Evolutionary conservation across 2,888 invertebrate species (phyloP), one percentile per base, ranked within the genome.

Genomic region (Heteromurus nitidus): DNA sequence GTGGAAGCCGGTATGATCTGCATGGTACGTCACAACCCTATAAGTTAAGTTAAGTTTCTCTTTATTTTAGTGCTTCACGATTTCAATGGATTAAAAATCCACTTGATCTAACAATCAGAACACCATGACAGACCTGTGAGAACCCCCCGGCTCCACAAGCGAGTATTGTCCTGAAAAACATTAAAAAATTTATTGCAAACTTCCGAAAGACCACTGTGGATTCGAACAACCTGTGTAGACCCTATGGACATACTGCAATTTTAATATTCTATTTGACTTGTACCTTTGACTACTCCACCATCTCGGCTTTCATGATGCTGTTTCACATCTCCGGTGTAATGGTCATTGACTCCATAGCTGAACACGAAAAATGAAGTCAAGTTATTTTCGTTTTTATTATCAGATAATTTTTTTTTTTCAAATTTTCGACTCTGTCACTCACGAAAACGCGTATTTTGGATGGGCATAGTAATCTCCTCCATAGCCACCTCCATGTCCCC

Each of bases 1-100:
- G 90, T 93, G 93, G 90, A 94, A 95, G 53, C 95, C 95, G 88
- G 93, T 93, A 87, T 91, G 91, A 89, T 94, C 94, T 11, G 94
- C 94, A 0, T 92, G 93, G 88, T 95, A 95, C 87, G 92, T 91
- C 55, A 95, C 95, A 65, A 93, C 91, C 86, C 95, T 91, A n/a
- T n/a, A n/a, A n/a, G n/a, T n/a, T n/a, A n/a, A n/a, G n/a, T n/a
- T n/a, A n/a, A n/a, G n/a, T n/a, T n/a, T n/a, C n/a, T n/a, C n/a
- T n/a, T n/a, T n/a, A n/a, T n/a, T n/a, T n/a, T n/a, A n/a, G n/a
- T n/a, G n/a, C n/a, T n/a, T n/a, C n/a, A n/a, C n/a, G n/a, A n/a
- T n/a, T n/a, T n/a, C n/a, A n/a, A n/a, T n/a, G n/a, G n/a, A n/a
- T n/a, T n/a, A n/a, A n/a, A n/a, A n/a, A n/a, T n/a, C n/a, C n/a